Percentiles rank a stretch among this genome's conserved stretches.
These are phyloP conservation scores for Poecilia latipinna DNA, from an alignment of 2,113 vertebrate species.

Conservation along the genomic window DNA sequence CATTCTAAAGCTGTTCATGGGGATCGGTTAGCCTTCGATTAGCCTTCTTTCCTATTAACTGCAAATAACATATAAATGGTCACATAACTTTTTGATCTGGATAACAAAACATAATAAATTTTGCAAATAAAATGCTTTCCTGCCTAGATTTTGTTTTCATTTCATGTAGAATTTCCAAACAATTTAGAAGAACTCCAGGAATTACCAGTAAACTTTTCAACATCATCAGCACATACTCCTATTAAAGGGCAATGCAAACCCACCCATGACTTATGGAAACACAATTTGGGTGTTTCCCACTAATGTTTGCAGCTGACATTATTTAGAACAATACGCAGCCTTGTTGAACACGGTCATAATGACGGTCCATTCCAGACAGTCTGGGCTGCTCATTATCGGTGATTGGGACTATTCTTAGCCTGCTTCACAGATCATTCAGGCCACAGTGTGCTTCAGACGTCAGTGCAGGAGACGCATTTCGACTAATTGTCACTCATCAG, in stretches of 20 bases:
- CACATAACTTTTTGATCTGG: not conserved
- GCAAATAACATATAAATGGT: not conserved
- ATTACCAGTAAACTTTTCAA: not conserved
- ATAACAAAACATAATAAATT: not conserved
- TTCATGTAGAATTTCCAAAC: not conserved
- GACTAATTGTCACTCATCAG: slow-evolving; percentile 20
- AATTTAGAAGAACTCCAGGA: not conserved
- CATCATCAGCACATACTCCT: not conserved
- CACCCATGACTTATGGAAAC: not conserved
- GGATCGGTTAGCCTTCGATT: not conserved
- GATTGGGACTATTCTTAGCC: slow-evolving; percentile 4
- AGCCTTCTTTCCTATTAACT: not conserved
- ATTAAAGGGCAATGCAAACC: not conserved
- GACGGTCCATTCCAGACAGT: not conserved
- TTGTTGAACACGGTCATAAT: not conserved
- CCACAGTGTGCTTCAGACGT: slow-evolving; percentile 3
- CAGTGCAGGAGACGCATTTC: slow-evolving; percentile 2
- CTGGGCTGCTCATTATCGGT: slow-evolving; percentile 15
- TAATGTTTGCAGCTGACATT: not conserved
- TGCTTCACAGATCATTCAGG: slow-evolving; percentile 2
- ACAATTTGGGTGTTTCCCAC: not conserved
- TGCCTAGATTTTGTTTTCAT: not conserved
- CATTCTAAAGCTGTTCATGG: not conserved
- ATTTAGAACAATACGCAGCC: not conserved
- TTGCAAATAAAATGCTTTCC: not conserved